Evolutionary conservation across 2,888 invertebrate species (phyloP).

Genomic region (Callinectes sapidus): DNA sequence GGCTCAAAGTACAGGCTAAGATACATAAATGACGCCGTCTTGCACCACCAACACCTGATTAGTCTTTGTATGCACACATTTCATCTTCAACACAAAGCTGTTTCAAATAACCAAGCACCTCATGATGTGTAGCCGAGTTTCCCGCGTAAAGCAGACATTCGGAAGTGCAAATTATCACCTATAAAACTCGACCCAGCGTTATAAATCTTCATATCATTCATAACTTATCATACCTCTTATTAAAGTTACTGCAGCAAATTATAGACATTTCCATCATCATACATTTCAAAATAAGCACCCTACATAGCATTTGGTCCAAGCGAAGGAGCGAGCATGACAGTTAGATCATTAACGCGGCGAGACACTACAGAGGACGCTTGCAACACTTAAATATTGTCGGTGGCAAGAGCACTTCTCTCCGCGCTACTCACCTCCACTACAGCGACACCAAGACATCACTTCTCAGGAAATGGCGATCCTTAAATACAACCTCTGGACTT

Average conservation of each 20-base stretch:
- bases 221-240: background rate
- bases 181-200: background rate
- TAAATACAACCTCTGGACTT: background rate
- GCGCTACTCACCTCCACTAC: background rate
- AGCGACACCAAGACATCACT: background rate
- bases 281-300: background rate
- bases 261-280: background rate
- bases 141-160: background rate
- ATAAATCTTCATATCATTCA: background rate
- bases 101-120: background rate
- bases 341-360: background rate
- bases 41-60: background rate
- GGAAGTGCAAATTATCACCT: background rate
- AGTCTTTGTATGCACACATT: background rate
- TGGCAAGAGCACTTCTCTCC: background rate
- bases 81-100: background rate
- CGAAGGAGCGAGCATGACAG: background rate
- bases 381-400: background rate
- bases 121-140: background rate
- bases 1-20: background rate
- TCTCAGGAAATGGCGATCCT: constrained; percentile 2
- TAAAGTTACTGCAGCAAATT: constrained; percentile 16
- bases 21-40: background rate
- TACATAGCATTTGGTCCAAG: background rate
- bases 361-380: background rate